These are phyloP conservation scores for Dinocampus coccinellae DNA, from an alignment of 2,888 invertebrate genomes.

Conservation along the genomic window DNA sequence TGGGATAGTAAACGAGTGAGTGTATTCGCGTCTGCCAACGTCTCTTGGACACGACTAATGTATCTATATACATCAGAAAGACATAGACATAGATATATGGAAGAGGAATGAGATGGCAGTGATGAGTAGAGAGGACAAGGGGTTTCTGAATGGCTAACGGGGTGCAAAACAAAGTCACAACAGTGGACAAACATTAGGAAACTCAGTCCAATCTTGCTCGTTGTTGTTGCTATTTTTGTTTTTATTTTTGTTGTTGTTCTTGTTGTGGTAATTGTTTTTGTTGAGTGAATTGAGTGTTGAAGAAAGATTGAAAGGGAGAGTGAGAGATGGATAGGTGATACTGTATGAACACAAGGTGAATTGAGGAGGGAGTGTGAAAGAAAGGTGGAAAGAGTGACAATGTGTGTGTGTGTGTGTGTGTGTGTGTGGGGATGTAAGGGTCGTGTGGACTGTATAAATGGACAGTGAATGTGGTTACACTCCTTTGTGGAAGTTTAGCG, in stretches of 20 bases:
- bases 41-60: slow-evolving; percentile 17
- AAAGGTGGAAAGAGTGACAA: slow-evolving; percentile 26
- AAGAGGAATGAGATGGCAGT: too few relatives aligned
- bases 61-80: neutral
- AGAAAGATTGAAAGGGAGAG: neutral
- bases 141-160: slow-evolving; percentile 20
- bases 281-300: slow-evolving; percentile 15
- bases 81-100: slow-evolving; percentile 12
- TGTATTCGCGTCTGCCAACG: too few relatives aligned
- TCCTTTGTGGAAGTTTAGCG: slow-evolving; percentile 67
- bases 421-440: too few relatives aligned
- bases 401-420: neutral
- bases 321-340: neutral
- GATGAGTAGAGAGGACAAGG: too few relatives aligned
- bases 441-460: slow-evolving; percentile 4
- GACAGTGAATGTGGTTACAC: slow-evolving; percentile 45
- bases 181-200: slow-evolving; percentile 50
- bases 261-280: neutral
- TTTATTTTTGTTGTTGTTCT: neutral
- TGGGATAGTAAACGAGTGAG: too few relatives aligned
- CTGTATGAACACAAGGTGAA: neutral
- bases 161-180: slow-evolving; percentile 44
- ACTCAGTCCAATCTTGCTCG: slow-evolving; percentile 34
- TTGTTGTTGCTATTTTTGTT: neutral
- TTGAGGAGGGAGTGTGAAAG: too few relatives aligned